Evolutionary conservation across 1,140 invertebrate genomes (phyloP).

Genomic region (Lutraria rhynchaena): DNA sequence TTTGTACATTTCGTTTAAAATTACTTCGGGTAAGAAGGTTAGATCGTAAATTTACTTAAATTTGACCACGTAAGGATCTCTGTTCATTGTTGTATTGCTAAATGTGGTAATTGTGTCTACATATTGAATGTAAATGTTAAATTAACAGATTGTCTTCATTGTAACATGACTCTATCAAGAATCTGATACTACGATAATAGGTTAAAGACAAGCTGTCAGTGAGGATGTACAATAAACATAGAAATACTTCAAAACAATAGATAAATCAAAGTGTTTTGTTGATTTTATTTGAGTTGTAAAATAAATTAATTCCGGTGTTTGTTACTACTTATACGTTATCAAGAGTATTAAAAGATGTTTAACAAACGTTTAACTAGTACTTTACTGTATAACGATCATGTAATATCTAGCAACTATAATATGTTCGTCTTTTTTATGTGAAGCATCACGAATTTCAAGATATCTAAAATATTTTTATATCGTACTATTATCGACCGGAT

Average conservation of each 20-base stretch:
- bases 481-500: too few species aligned
- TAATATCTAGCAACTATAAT: too few species aligned
- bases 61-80: slow-evolving; percentile 12
- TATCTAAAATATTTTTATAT: too few species aligned
- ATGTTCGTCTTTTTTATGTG: too few species aligned
- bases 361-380: too few species aligned
- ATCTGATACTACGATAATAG: background rate
- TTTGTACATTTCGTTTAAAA: background rate
- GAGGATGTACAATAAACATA: too few species aligned
- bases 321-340: background rate
- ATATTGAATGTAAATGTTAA: slow-evolving; percentile 25
- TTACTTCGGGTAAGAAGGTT: background rate
- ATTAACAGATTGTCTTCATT: slow-evolving; percentile 18
- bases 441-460: too few species aligned
- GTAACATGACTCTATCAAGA: slow-evolving; percentile 4
- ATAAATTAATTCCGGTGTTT: background rate
- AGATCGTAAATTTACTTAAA: slow-evolving; percentile 32
- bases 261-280: background rate
- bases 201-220: background rate
- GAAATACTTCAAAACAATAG: background rate
- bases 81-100: slow-evolving; percentile 1
- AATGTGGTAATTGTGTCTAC: background rate
- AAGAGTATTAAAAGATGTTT: background rate
- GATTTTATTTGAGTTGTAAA: background rate
- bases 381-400: too few species aligned